A percentile compares a stretch with the other conserved stretches of the same genome.
phyloP scores from a whole-genome alignment of 2,888 invertebrate genomes.

The Drosophila dives region DNA sequence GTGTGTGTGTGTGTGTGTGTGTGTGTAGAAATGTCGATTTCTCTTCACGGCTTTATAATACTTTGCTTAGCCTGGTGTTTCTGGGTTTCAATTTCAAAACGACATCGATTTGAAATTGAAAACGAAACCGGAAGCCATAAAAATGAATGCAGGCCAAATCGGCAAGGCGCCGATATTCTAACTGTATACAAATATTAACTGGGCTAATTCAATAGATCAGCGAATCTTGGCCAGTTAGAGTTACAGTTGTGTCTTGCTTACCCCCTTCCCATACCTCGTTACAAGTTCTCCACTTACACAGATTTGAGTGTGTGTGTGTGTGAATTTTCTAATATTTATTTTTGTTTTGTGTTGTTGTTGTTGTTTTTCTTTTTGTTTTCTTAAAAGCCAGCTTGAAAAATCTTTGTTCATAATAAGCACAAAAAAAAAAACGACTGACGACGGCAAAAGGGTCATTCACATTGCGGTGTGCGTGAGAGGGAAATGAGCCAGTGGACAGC shows the following conservation, averaged over 20 bases:
- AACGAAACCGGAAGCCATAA: slow-evolving; percentile 13
- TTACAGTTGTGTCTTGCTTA: not conserved
- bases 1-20: not conserved
- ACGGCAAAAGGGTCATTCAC: slow-evolving; percentile 69
- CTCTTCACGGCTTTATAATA: not conserved
- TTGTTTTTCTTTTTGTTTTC: not conserved
- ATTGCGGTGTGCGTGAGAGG: slow-evolving; percentile 40
- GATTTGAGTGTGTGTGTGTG: not conserved
- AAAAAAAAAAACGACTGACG: slow-evolving; percentile 6
- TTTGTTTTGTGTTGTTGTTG: not conserved
- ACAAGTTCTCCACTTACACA: not conserved
- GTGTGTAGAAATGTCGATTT: not conserved
- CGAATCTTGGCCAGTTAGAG: slow-evolving; percentile 5
- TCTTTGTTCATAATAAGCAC: slow-evolving; percentile 40
- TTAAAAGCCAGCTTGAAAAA: slow-evolving; percentile 32
- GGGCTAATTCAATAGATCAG: slow-evolving; percentile 10
- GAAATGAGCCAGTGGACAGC: not conserved
- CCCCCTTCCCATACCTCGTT: not conserved
- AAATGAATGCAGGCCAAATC: slow-evolving; percentile 1
- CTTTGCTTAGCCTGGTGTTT: slow-evolving; percentile 1
- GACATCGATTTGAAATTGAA: slow-evolving; percentile 16
- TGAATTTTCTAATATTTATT: slow-evolving; percentile 23
- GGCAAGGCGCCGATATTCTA: slow-evolving; percentile 6
- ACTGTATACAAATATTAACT: not conserved
- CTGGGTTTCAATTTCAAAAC: slow-evolving; percentile 5